Percentiles rank a stretch among this genome's conserved stretches.
These are phyloP conservation scores for Diplogasteroides magnus DNA, from an alignment of 1,140 invertebrate genomes.

Conservation along the genomic window DNA sequence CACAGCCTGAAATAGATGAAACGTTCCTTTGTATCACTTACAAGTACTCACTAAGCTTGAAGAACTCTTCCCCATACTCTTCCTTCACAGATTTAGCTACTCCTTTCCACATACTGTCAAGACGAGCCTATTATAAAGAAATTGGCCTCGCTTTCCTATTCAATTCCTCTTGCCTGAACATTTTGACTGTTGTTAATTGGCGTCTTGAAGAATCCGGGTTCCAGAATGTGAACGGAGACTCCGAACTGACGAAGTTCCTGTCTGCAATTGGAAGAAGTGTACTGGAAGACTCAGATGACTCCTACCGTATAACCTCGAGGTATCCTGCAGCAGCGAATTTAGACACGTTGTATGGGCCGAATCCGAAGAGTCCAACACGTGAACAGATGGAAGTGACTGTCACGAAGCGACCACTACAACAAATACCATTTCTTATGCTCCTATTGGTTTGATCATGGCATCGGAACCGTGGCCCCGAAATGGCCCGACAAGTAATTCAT, in stretches of 20 bases:
- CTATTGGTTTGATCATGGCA: neutral
- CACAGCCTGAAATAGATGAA: too few relatives aligned
- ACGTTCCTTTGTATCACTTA: too few relatives aligned
- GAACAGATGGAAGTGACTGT: conserved; percentile 20
- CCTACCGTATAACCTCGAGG: conserved; percentile 18
- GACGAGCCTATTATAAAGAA: neutral
- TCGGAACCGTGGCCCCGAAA: neutral
- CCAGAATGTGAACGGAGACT: conserved; percentile 19
- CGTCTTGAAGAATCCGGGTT: conserved; percentile 26
- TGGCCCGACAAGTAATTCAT: neutral
- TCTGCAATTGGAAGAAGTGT: neutral
- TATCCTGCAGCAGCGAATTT: conserved; percentile 25
- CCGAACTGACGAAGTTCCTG: conserved; percentile 19
- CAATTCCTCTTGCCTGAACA: neutral
- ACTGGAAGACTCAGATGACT: neutral
- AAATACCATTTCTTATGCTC: neutral
- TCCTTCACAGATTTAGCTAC: neutral
- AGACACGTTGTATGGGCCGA: conserved; percentile 22
- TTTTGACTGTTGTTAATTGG: neutral
- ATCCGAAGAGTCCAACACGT: conserved; percentile 4
- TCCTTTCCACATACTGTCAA: neutral
- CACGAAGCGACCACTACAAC: conserved; percentile 22
- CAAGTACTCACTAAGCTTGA: too few relatives aligned
- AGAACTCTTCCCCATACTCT: neutral
- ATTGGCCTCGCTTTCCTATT: neutral